Evolutionary conservation across 1,140 invertebrate genomes (phyloP).

Genomic region (Spodoptera litura): DNA sequence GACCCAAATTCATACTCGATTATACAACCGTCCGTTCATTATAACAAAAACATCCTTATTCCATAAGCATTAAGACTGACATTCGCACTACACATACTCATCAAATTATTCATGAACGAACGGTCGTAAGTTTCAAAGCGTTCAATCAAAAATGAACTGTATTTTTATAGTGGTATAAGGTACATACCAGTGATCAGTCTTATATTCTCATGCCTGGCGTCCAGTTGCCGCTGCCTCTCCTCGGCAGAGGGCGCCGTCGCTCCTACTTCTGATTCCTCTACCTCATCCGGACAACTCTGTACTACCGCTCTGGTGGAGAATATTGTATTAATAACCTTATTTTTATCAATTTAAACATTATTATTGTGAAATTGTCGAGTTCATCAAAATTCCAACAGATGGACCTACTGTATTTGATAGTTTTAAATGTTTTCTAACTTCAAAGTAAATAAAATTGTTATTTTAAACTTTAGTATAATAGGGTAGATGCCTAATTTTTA

Average conservation of each 20-base stretch:
- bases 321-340: not conserved
- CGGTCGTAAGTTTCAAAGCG: not conserved
- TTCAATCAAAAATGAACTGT: not conserved
- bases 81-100: not conserved
- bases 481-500: too few relatives aligned
- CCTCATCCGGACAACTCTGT: conserved; percentile 89
- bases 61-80: too few relatives aligned
- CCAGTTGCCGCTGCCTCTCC: conserved; percentile 90
- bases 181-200: conserved; percentile 90
- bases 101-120: not conserved
- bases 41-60: too few relatives aligned
- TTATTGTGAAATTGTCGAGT: too few relatives aligned
- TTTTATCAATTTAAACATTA: too few relatives aligned
- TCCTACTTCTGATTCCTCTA: conserved; percentile 87
- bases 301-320: conserved; percentile 87
- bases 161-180: not conserved
- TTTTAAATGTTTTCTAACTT: too few relatives aligned
- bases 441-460: too few relatives aligned
- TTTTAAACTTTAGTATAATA: too few relatives aligned
- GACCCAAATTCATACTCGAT: too few relatives aligned
- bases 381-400: too few relatives aligned
- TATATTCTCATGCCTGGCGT: conserved; percentile 91
- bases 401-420: too few relatives aligned
- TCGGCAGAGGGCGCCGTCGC: conserved; percentile 88
- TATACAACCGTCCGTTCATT: too few relatives aligned